Conservation (phyloP, 2,888 invertebrate species). For the Galerucella nymphaeae region DNA sequence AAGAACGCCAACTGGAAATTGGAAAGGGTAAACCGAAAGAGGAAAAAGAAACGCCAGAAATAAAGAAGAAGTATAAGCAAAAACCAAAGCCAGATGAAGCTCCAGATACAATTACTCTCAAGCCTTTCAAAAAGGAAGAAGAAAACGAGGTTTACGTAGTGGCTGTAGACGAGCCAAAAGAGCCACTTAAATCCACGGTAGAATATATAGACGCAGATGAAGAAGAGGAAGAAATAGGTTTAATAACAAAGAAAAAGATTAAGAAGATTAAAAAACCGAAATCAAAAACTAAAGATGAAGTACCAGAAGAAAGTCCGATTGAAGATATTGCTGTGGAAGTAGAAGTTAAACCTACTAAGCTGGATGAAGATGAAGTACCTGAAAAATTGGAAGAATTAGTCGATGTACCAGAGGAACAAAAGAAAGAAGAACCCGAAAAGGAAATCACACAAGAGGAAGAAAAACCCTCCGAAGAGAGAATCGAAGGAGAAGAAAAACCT, state of each 20-base stretch:
- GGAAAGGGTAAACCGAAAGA: conserved; percentile 56
- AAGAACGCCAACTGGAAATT: conserved; percentile 45
- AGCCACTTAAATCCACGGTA: conserved; percentile 47
- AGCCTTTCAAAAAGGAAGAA: conserved; percentile 59
- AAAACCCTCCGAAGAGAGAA: too few species aligned
- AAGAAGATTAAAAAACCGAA: conserved; percentile 49
- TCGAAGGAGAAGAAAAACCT: conserved; percentile 47
- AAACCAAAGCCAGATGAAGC: conserved; percentile 56
- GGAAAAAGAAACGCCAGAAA: conserved; percentile 61
- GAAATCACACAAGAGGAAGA: conserved; percentile 50
- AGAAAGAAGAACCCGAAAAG: conserved; percentile 51
- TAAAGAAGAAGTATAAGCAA: conserved; percentile 61
- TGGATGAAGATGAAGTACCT: conserved; percentile 47
- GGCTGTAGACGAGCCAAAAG: conserved; percentile 40
- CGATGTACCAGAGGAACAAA: conserved; percentile 47
- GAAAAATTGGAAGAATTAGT: conserved; percentile 38
- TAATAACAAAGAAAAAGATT: conserved; percentile 53
- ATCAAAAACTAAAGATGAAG: conserved; percentile 52
- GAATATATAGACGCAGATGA: conserved; percentile 50
- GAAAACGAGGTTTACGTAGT: conserved; percentile 53
- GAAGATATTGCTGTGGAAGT: conserved; percentile 50
- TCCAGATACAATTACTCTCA: conserved; percentile 59
- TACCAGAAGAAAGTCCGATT: conserved; percentile 50
- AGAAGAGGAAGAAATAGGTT: conserved; percentile 42
- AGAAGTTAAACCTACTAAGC: conserved; percentile 33